Conservation (phyloP, 2,113 vertebrate species). For the Ramphastos sulfuratus region DNA sequence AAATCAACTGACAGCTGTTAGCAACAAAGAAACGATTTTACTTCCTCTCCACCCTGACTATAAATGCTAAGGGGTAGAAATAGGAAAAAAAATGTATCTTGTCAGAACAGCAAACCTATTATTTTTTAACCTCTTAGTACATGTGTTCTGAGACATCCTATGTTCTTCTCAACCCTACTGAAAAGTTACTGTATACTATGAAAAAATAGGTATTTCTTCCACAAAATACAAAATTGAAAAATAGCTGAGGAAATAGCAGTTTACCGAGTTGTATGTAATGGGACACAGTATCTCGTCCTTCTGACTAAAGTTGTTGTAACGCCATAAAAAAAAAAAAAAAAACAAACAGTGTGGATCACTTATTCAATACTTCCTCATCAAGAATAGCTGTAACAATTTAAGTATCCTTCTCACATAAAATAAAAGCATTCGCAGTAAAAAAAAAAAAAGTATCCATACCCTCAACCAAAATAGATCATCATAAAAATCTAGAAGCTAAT, state of each 20-base stretch:
- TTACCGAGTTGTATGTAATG: background rate
- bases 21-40: background rate
- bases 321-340: background rate
- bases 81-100: background rate
- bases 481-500: background rate
- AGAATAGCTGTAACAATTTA: background rate
- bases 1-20: background rate
- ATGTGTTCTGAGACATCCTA: too few relatives aligned
- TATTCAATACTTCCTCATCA: background rate
- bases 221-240: background rate
- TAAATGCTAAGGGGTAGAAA: background rate
- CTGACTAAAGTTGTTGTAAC: background rate
- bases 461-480: background rate
- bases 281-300: background rate
- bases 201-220: background rate
- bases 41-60: background rate
- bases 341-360: background rate
- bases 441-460: background rate
- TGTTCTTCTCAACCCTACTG: background rate
- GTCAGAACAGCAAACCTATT: background rate
- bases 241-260: background rate
- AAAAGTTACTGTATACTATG: background rate
- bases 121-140: background rate
- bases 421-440: background rate
- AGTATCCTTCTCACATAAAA: background rate